These are phyloP conservation scores for Caenorhabditis sulstoni DNA, from an alignment of 2,888 invertebrate species.

Conservation along the genomic window DNA sequence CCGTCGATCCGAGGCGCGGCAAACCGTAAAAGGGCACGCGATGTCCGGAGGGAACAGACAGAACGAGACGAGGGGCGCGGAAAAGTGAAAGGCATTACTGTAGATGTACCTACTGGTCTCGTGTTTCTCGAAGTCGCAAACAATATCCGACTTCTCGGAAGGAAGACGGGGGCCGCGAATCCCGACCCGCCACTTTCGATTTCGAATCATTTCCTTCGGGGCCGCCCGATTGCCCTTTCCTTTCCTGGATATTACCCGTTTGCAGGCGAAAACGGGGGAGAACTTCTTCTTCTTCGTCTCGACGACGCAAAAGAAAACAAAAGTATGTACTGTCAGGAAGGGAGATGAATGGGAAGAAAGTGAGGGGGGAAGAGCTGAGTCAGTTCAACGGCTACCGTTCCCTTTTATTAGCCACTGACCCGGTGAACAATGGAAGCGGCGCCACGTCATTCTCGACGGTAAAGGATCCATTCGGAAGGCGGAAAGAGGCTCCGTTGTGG, in stretches of 20 bases:
- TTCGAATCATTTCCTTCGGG: conserved; percentile 25
- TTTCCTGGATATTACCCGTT: conserved; percentile 41
- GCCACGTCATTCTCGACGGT: conserved; percentile 45
- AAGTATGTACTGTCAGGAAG: conserved; percentile 12
- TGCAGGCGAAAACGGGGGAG: conserved; percentile 25
- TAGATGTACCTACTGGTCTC: conserved; percentile 58
- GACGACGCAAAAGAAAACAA: conserved; percentile 11
- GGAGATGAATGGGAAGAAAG: conserved; percentile 5
- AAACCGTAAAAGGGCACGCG: conserved; percentile 58
- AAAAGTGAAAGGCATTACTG: conserved; percentile 62
- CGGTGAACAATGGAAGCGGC: conserved; percentile 18
- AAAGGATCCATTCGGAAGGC: too few relatives aligned
- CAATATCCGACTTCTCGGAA: conserved; percentile 50
- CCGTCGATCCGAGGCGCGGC: conserved; percentile 44
- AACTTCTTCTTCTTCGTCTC: neutral
- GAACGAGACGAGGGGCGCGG: conserved; percentile 1
- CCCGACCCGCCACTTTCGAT: conserved; percentile 48
- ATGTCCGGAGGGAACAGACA: conserved; percentile 38
- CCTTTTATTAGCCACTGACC: conserved; percentile 11
- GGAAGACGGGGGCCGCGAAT: conserved; percentile 20
- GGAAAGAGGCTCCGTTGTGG: neutral
- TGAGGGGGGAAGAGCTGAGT: conserved; percentile 29
- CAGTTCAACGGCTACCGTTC: conserved; percentile 40
- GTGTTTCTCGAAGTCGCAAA: conserved; percentile 55
- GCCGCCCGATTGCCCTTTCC: conserved; percentile 45